These are phyloP conservation scores for Cryptotermes secundus DNA, from an alignment of 1,140 invertebrate species.

Conservation along the genomic window DNA sequence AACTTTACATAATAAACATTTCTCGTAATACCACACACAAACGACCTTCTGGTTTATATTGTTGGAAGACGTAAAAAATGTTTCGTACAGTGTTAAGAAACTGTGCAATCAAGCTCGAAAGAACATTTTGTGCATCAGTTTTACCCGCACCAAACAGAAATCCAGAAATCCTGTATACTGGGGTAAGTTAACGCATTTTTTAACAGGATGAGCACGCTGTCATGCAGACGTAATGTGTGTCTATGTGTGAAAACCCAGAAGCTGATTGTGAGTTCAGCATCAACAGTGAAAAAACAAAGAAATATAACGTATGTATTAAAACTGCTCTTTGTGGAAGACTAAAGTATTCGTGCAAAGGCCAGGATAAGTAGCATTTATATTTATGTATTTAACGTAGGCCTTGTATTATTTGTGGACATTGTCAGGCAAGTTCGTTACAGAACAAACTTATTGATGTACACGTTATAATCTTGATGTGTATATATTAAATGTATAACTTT, in stretches of 20 bases:
- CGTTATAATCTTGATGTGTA: too few relatives aligned
- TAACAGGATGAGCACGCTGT: background rate
- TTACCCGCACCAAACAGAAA: constrained; percentile 41
- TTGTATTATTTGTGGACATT: background rate
- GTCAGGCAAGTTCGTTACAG: background rate
- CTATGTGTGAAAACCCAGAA: too few relatives aligned
- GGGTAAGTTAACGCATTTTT: constrained; percentile 40
- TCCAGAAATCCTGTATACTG: constrained; percentile 45
- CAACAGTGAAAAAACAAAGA: too few relatives aligned
- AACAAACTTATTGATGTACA: too few relatives aligned
- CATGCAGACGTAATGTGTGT: too few relatives aligned
- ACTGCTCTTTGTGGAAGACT: background rate
- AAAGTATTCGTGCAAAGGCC: background rate
- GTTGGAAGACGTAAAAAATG: background rate
- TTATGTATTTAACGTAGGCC: background rate
- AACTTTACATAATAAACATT: too few relatives aligned
- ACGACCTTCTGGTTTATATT: too few relatives aligned
- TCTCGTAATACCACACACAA: too few relatives aligned
- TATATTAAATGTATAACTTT: too few relatives aligned
- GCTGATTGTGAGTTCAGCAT: too few relatives aligned
- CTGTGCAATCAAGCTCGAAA: background rate
- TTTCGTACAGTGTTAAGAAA: background rate
- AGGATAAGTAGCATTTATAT: background rate
- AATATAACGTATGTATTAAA: background rate
- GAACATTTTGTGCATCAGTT: constrained; percentile 38